Conservation (phyloP, 2,888 invertebrate genomes). For the Apamea epomidion region DNA sequence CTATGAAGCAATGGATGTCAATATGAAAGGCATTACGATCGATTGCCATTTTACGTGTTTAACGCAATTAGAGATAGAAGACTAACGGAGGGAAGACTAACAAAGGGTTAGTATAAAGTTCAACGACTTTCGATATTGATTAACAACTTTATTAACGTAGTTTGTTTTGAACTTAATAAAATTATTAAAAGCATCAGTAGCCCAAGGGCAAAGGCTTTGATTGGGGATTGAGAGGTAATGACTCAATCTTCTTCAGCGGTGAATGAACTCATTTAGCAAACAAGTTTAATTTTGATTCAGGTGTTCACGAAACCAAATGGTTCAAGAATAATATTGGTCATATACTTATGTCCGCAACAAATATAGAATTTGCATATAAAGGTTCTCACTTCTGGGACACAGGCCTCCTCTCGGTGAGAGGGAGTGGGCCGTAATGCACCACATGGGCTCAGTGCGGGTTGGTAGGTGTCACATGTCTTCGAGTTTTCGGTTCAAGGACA, state of each 20-base stretch:
- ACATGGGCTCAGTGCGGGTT: not conserved
- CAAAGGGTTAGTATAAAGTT: not conserved
- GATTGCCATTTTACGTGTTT: not conserved
- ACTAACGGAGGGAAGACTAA: no score
- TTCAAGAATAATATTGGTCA: not conserved
- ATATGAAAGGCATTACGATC: not conserved
- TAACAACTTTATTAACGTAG: slow-evolving; percentile 4
- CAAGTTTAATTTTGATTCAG: slow-evolving; percentile 22
- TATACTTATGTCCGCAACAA: not conserved
- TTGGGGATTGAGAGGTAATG: slow-evolving; percentile 60
- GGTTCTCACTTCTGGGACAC: not conserved
- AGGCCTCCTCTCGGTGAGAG: not conserved
- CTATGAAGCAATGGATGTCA: not conserved
- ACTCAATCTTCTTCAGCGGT: slow-evolving; percentile 38
- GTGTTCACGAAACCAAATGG: not conserved
- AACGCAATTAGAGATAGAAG: no score
- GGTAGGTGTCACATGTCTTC: not conserved
- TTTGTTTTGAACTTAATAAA: slow-evolving; percentile 19
- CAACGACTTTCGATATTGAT: not conserved
- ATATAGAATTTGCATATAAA: not conserved
- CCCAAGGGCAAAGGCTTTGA: slow-evolving; percentile 69
- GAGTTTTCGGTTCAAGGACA: not conserved
- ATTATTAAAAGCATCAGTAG: slow-evolving; percentile 60
- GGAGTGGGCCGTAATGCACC: not conserved
- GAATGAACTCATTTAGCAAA: slow-evolving; percentile 45